Evolutionary conservation across 2,888 invertebrate species (phyloP).

Genomic region (Raillietiella orientalis): DNA sequence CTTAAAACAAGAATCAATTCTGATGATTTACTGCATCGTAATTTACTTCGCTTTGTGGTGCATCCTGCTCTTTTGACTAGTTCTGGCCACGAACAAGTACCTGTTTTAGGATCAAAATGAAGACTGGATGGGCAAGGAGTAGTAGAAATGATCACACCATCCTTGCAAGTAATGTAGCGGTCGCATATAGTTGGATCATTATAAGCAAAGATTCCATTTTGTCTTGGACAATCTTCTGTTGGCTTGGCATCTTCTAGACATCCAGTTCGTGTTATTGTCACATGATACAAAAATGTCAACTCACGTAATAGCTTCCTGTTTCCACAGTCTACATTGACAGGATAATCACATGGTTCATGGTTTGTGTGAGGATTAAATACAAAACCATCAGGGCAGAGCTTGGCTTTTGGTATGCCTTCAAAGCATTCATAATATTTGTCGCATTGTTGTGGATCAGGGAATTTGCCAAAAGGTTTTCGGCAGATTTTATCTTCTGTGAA

Average conservation of each 20-base stretch:
- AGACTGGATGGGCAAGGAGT: conserved; percentile 46
- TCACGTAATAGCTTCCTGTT: conserved; percentile 37
- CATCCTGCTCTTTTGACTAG: no score
- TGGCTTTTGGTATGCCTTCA: conserved; percentile 38
- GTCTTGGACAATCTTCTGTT: conserved; percentile 36
- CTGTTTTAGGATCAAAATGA: conserved; percentile 32
- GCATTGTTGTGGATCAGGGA: conserved; percentile 42
- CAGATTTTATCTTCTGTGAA: no score
- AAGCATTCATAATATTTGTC: conserved; percentile 53
- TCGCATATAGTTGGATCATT: conserved; percentile 45
- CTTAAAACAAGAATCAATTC: conserved; percentile 14
- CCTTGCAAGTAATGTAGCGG: conserved; percentile 44
- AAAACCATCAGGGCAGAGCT: conserved; percentile 46
- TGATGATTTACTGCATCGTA: conserved; percentile 1
- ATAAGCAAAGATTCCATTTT: conserved; percentile 41
- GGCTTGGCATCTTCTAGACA: conserved; percentile 25
- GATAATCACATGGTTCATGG: conserved; percentile 46
- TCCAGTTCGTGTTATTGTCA: not conserved
- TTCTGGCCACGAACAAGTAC: conserved; percentile 64
- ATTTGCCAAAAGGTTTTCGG: conserved; percentile 43
- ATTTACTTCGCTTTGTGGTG: no score
- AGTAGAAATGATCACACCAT: conserved; percentile 35
- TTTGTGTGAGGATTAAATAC: conserved; percentile 35
- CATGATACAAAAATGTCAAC: conserved; percentile 13
- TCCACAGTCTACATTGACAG: conserved; percentile 41